Evolutionary conservation across 2,797 vertebrate species (phyloP).

Genomic region (Triplophysa yarkandensis): DNA sequence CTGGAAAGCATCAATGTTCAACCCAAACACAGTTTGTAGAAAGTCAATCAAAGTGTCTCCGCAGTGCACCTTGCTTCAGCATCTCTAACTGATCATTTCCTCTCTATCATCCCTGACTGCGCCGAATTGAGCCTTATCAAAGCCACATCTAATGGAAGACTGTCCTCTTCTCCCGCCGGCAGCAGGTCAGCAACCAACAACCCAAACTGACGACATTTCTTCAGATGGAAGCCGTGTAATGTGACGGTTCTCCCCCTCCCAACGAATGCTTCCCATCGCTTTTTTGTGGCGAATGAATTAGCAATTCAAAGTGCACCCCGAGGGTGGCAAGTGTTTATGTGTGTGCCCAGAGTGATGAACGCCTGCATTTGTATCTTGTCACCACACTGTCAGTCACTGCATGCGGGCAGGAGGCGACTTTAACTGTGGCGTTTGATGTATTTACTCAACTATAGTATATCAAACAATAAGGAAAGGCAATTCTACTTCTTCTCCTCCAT

Average conservation of each 20-base stretch:
- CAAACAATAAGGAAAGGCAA: neutral
- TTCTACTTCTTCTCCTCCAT: neutral
- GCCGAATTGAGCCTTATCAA: constrained; percentile 70
- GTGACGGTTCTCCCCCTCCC: constrained; percentile 49
- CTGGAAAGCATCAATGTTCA: constrained; percentile 32
- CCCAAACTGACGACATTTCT: constrained; percentile 69
- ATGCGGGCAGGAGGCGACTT: constrained; percentile 4
- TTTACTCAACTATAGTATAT: constrained; percentile 26
- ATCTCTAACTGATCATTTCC: constrained; percentile 71
- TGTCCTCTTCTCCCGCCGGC: constrained; percentile 61
- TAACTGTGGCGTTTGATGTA: constrained; percentile 15
- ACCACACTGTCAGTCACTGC: constrained; percentile 72
- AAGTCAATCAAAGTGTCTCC: constrained; percentile 74
- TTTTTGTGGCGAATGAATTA: constrained; percentile 68
- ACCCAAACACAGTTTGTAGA: constrained; percentile 53
- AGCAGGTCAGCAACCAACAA: constrained; percentile 59
- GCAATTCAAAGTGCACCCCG: constrained; percentile 72
- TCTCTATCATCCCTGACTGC: constrained; percentile 64
- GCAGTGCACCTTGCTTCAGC: constrained; percentile 64
- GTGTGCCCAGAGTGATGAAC: constrained; percentile 73
- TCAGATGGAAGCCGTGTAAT: constrained; percentile 58
- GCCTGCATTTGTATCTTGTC: constrained; percentile 79
- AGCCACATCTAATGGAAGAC: constrained; percentile 71
- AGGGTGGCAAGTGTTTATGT: constrained; percentile 70
- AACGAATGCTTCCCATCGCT: constrained; percentile 54